Percentiles rank a stretch among this genome's conserved stretches.
Evolutionary conservation across 1,140 invertebrate genomes (phyloP).

Genomic region (Drosophila melanica): DNA sequence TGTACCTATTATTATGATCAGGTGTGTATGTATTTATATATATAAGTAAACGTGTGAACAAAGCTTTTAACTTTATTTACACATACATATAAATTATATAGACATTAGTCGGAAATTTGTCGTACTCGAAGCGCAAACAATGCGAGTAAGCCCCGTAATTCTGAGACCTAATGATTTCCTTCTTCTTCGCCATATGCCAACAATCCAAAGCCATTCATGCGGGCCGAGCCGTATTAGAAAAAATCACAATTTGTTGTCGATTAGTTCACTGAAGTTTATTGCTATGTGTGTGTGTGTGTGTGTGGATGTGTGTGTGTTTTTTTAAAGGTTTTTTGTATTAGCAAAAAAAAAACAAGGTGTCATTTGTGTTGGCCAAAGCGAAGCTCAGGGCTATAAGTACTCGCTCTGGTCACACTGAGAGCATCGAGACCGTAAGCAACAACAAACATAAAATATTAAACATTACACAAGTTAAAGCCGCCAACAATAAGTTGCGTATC

Average conservation of each 20-base stretch:
- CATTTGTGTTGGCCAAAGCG: constrained; percentile 12
- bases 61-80: constrained; percentile 40
- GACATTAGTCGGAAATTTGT: neutral
- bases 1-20: no score
- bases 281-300: neutral
- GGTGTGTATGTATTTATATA: no score
- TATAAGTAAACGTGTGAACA: constrained; percentile 35
- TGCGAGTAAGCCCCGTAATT: constrained; percentile 18
- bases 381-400: constrained; percentile 14
- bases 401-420: constrained; percentile 1
- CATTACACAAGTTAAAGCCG: constrained; percentile 53
- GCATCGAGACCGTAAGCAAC: neutral
- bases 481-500: constrained; percentile 59
- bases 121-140: neutral
- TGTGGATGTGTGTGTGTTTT: neutral
- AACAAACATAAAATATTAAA: constrained; percentile 23
- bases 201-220: constrained; percentile 60
- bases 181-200: constrained; percentile 37
- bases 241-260: constrained; percentile 55
- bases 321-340: neutral
- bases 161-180: constrained; percentile 63
- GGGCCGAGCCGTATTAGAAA: constrained; percentile 10
- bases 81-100: neutral
- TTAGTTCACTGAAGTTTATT: constrained; percentile 39
- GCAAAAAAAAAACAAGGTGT: neutral